Percentiles rank a stretch among this genome's conserved stretches.
Conservation (phyloP, 1,140 invertebrate species). For the Sesamia nonagrioides region DNA sequence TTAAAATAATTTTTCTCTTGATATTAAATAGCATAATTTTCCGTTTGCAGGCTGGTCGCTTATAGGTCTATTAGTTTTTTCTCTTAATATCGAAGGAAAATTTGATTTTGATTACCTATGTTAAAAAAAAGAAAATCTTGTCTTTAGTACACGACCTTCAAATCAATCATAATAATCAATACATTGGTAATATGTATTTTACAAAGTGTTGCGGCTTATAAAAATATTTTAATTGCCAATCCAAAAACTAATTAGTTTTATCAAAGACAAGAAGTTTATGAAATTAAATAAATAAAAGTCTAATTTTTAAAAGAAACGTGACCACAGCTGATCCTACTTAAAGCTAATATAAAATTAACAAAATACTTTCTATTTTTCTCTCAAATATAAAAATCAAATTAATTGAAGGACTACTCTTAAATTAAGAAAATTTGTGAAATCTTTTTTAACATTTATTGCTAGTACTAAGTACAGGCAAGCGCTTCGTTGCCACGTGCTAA, state of each 20-base stretch:
- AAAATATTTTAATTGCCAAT: background rate
- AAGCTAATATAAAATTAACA: background rate
- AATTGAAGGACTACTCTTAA: background rate
- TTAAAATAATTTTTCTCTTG: constrained; percentile 56
- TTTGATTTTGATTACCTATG: no score
- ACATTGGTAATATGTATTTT: no score
- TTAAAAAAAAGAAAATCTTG: background rate
- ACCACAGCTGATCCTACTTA: background rate
- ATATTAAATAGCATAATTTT: constrained; percentile 47
- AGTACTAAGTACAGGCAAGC: background rate
- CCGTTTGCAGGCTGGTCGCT: constrained; percentile 27
- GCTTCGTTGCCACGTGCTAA: background rate
- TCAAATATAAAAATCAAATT: background rate
- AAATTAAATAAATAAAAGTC: background rate
- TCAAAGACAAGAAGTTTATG: background rate
- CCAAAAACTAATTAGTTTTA: constrained; percentile 7
- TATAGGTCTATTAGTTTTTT: background rate
- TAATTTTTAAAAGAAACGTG: constrained; percentile 1
- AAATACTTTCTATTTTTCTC: background rate
- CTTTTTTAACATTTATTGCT: background rate
- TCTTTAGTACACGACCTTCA: no score
- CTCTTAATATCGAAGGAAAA: no score
- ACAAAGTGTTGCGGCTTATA: no score
- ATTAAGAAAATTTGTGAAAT: no score
- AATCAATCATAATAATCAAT: no score